These are phyloP conservation scores for Euschistus heros DNA, from an alignment of 1,140 invertebrate species.

Conservation along the genomic window DNA sequence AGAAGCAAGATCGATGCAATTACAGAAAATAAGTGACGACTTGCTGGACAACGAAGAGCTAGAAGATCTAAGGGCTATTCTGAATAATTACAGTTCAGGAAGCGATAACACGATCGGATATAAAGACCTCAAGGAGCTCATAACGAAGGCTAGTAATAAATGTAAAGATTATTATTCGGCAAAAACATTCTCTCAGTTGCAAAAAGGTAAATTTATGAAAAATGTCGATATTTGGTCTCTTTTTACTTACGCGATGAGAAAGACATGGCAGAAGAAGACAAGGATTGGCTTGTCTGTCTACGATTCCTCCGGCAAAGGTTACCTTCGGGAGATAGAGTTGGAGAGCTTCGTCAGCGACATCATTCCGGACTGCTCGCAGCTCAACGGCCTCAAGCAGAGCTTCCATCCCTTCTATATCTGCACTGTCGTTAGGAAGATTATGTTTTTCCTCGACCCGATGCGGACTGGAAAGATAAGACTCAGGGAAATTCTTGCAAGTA, in stretches of 20 bases:
- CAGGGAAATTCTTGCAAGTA: constrained; percentile 79
- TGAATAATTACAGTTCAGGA: not conserved
- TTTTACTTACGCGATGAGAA: constrained; percentile 91
- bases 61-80: constrained; percentile 39
- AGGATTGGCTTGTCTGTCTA: constrained; percentile 85
- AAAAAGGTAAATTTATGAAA: constrained; percentile 64
- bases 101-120: not conserved
- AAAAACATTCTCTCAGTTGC: constrained; percentile 73
- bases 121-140: not conserved
- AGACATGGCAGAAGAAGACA: constrained; percentile 88
- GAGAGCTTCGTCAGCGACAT: constrained; percentile 91
- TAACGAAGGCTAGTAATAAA: not conserved
- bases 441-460: constrained; percentile 88
- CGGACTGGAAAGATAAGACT: constrained; percentile 80
- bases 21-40: constrained; percentile 71
- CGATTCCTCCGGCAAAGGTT: constrained; percentile 88
- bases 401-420: constrained; percentile 95
- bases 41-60: constrained; percentile 79
- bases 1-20: constrained; percentile 72
- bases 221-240: constrained; percentile 69
- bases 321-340: constrained; percentile 81
- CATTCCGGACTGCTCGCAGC: constrained; percentile 77
- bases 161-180: constrained; percentile 66
- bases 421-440: constrained; percentile 89
- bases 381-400: constrained; percentile 79